Evolutionary conservation across 2,797 vertebrate species (phyloP).

Genomic region (Aplochiton taeniatus): DNA sequence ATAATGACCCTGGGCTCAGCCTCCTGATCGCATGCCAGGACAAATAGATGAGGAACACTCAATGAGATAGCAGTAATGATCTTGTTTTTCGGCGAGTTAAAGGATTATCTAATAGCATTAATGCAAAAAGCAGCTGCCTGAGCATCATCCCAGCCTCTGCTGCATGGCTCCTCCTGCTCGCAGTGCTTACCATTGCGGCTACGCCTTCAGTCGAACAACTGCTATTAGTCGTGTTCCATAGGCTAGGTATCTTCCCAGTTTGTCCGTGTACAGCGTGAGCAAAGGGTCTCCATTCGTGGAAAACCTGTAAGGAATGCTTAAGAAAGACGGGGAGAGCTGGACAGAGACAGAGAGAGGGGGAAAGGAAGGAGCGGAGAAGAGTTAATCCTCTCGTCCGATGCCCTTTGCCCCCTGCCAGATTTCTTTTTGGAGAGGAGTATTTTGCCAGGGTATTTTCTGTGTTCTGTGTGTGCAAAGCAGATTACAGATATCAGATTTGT

Average conservation of each 20-base stretch:
- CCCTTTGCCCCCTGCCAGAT: slow-evolving; percentile 37
- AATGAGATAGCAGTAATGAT: slow-evolving; percentile 69
- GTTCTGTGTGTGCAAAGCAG: slow-evolving; percentile 55
- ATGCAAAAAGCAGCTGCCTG: slow-evolving; percentile 70
- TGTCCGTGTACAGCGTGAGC: not conserved
- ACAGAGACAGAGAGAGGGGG: slow-evolving; percentile 8
- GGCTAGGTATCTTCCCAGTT: too few species aligned
- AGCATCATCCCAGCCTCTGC: slow-evolving; percentile 46
- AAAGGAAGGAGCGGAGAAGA: not conserved
- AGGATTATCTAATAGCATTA: slow-evolving; percentile 74
- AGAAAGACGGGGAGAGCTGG: slow-evolving; percentile 3
- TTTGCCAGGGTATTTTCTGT: slow-evolving; percentile 46
- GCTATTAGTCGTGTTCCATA: too few species aligned
- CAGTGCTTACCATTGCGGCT: slow-evolving; percentile 37
- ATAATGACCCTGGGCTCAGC: slow-evolving; percentile 58
- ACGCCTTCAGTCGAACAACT: too few species aligned
- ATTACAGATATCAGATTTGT: slow-evolving; percentile 68
- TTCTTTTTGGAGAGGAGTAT: slow-evolving; percentile 41
- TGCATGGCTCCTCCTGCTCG: slow-evolving; percentile 33
- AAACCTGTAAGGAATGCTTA: slow-evolving; percentile 19
- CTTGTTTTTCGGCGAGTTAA: slow-evolving; percentile 72
- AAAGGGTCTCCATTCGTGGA: not conserved
- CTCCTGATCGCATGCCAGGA: slow-evolving; percentile 59
- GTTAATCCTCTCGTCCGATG: slow-evolving; percentile 43
- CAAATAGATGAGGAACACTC: slow-evolving; percentile 63